Evolutionary conservation across 1,140 invertebrate species (phyloP).

Genomic region (Caenorhabditis inopinata): DNA sequence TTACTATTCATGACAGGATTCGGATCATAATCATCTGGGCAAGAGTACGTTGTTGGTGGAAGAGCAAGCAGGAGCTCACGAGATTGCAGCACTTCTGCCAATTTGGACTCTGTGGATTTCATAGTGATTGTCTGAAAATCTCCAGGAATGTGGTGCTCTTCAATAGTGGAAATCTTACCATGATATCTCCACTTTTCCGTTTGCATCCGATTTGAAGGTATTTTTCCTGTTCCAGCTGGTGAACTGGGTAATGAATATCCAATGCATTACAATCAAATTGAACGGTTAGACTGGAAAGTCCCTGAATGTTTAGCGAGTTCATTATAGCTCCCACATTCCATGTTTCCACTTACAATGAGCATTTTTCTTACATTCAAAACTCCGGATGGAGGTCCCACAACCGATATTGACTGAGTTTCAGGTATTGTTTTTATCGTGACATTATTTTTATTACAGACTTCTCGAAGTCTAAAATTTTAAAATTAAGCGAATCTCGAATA

Average conservation of each 20-base stretch:
- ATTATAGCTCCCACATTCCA: not conserved
- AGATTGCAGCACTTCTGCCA: constrained; percentile 15
- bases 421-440: not conserved
- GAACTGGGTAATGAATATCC: constrained; percentile 12
- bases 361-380: constrained; percentile 36
- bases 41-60: constrained; percentile 10
- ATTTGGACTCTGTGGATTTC: not conserved
- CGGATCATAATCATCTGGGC: constrained; percentile 9
- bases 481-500: no score
- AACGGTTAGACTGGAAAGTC: not conserved
- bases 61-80: not conserved
- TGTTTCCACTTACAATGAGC: constrained; percentile 22
- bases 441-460: constrained; percentile 12
- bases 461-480: not conserved
- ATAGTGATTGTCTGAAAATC: not conserved
- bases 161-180: not conserved
- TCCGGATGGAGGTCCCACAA: constrained; percentile 22
- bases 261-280: constrained; percentile 18
- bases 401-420: not conserved
- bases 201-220: not conserved
- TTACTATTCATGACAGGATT: constrained; percentile 1
- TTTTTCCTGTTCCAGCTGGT: constrained; percentile 10
- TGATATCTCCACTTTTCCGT: constrained; percentile 1
- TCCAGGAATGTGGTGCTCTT: no score
- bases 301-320: not conserved